Percentiles rank a stretch among this genome's conserved stretches.
Evolutionary conservation across 2,113 vertebrate species (phyloP).

Genomic region (Progne subis): DNA sequence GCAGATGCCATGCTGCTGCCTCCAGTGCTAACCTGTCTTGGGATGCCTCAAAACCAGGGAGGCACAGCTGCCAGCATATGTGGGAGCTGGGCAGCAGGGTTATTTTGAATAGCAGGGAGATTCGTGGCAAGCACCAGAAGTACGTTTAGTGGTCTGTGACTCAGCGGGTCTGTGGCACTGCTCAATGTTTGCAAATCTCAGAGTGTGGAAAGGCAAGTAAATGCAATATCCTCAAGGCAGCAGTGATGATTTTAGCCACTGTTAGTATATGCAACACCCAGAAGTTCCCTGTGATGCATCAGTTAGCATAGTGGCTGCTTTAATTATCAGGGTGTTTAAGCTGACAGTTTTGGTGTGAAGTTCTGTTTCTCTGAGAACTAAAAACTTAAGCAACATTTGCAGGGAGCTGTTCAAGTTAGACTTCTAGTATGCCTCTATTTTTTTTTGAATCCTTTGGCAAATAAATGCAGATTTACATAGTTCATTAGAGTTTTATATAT

Average conservation of each 20-base stretch:
- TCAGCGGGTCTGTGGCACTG: background rate
- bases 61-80: accelerated
- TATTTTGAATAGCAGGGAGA: background rate
- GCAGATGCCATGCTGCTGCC: background rate
- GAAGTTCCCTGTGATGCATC: background rate
- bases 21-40: background rate
- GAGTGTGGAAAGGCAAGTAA: background rate
- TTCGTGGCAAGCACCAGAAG: background rate
- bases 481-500: background rate
- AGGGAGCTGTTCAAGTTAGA: background rate
- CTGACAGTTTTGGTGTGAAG: background rate
- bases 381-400: background rate
- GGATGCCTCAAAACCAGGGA: background rate
- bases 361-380: background rate
- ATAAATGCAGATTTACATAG: background rate
- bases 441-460: background rate
- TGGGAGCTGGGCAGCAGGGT: background rate
- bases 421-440: background rate
- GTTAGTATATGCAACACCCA: background rate
- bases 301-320: background rate
- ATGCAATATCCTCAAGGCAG: background rate
- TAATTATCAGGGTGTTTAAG: background rate
- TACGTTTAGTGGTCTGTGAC: background rate
- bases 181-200: background rate
- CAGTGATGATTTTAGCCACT: background rate